phyloP scores from a whole-genome alignment of 2,888 invertebrate species.

The Euclidia mi region DNA sequence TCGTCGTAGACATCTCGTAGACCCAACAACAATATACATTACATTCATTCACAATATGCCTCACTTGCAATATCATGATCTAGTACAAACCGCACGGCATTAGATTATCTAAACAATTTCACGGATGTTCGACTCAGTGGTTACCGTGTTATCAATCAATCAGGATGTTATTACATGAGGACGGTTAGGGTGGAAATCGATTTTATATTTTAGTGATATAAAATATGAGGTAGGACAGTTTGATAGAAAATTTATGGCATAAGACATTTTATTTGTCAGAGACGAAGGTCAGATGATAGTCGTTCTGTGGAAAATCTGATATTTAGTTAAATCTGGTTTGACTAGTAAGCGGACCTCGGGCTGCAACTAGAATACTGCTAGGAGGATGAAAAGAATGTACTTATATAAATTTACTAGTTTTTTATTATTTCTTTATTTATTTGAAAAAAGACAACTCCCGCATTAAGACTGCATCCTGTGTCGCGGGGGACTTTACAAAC shows the following conservation, averaged over 20 bases:
- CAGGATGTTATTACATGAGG: conserved; percentile 23
- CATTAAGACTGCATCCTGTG: no score
- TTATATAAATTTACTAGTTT: no score
- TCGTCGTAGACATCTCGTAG: background rate
- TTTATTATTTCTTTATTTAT: no score
- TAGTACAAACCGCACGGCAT: conserved; percentile 18
- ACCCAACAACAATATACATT: background rate
- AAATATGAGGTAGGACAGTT: background rate
- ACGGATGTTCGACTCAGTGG: conserved; percentile 18
- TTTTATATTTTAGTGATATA: background rate
- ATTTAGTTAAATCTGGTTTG: no score
- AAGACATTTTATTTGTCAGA: no score
- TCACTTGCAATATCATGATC: conserved; percentile 5
- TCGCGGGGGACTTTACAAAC: no score
- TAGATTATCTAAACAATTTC: conserved; percentile 38
- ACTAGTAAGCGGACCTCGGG: no score
- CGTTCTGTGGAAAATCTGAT: no score
- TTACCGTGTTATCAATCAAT: conserved; percentile 41
- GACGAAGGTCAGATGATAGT: no score
- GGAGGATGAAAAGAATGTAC: no score
- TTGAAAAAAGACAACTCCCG: no score
- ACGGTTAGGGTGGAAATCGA: conserved; percentile 16
- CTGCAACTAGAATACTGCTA: no score
- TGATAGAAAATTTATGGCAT: background rate
- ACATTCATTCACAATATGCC: conserved; percentile 7